Percentiles rank a stretch among this genome's conserved stretches.
Evolutionary conservation across 2,797 vertebrate genomes (phyloP).

Genomic region (Scyliorhinus canicula): DNA sequence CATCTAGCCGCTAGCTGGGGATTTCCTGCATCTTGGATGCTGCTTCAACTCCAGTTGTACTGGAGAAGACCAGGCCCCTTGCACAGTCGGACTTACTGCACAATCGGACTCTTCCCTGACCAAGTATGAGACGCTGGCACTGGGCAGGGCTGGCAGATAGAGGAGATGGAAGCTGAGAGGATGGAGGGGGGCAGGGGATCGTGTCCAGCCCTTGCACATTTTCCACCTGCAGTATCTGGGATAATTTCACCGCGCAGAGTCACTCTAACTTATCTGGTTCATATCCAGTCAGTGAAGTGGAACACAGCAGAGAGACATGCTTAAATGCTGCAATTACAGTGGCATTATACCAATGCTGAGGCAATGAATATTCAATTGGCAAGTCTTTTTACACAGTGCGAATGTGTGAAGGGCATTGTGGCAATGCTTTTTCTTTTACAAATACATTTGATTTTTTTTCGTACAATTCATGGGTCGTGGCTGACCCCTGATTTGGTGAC

Average conservation of each 20-base stretch:
- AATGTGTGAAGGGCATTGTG: background rate
- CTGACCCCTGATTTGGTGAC: background rate
- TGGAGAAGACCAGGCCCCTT: background rate
- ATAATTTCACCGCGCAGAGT: background rate
- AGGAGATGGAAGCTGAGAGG: background rate
- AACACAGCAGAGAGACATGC: background rate
- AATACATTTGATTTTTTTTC: background rate
- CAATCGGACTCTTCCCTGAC: background rate
- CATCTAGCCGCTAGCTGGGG: background rate
- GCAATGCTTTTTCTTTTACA: background rate
- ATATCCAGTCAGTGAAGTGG: background rate
- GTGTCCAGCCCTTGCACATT: no score
- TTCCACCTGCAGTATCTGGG: background rate
- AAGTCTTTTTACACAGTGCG: background rate
- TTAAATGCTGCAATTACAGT: constrained; percentile 6
- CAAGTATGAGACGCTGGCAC: background rate
- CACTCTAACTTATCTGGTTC: background rate
- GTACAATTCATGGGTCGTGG: background rate
- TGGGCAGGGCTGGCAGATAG: background rate
- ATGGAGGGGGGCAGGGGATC: no score
- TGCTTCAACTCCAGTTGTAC: background rate
- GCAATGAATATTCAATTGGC: constrained; percentile 3
- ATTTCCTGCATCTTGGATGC: background rate
- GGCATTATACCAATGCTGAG: background rate
- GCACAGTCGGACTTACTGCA: background rate